Conservation (phyloP, 2,888 invertebrate species). For the Ennomos erosarius region DNA sequence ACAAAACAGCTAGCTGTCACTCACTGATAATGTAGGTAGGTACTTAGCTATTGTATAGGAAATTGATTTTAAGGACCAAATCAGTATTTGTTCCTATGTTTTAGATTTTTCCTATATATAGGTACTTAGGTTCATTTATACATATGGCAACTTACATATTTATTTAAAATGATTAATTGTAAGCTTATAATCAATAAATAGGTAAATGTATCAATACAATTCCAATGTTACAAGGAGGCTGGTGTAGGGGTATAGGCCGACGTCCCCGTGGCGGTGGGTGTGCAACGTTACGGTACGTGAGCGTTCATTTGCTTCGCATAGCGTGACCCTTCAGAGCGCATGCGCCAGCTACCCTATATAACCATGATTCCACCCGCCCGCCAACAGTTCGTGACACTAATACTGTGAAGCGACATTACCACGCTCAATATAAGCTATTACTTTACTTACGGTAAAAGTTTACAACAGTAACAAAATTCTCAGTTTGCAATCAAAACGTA, state of each 20-base stretch:
- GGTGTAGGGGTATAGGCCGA: conserved; percentile 26
- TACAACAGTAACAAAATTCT: conserved; percentile 49
- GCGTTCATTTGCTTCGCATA: conserved; percentile 53
- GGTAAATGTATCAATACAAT: background rate
- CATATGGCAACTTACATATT: too few species aligned
- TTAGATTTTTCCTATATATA: too few species aligned
- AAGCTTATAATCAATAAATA: too few species aligned
- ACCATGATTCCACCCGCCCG: conserved; percentile 46
- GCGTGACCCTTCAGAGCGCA: conserved; percentile 54
- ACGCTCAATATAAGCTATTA: conserved; percentile 42
- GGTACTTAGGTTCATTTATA: too few species aligned
- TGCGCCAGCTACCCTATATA: conserved; percentile 66
- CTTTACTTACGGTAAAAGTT: conserved; percentile 67
- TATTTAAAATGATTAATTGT: too few species aligned
- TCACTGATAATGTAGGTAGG: too few species aligned
- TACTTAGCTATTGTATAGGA: too few species aligned
- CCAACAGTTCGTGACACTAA: conserved; percentile 65
- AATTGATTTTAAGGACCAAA: too few species aligned
- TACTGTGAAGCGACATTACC: conserved; percentile 56
- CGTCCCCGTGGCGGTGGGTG: conserved; percentile 38
- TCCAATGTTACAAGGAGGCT: conserved; percentile 22
- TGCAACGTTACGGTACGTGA: conserved; percentile 50
- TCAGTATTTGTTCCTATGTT: too few species aligned
- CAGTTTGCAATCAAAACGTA: conserved; percentile 35
- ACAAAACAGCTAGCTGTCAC: too few species aligned